Conservation (phyloP, 2,797 vertebrate species). For the Galago senegalensis region DNA sequence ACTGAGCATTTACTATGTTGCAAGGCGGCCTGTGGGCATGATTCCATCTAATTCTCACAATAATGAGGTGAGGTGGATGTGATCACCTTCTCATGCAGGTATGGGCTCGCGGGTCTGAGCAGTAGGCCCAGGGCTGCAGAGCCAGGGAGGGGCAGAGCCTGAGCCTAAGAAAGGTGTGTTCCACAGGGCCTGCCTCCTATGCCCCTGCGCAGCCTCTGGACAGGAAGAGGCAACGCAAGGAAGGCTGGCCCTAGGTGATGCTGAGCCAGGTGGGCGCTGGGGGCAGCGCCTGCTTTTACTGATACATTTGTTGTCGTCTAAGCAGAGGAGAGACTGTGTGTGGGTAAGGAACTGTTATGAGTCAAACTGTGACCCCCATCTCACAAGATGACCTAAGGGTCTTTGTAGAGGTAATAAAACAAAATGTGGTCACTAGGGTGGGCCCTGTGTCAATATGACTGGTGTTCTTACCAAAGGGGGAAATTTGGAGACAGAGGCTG, state of each 20-base stretch:
- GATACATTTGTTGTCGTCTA: neutral
- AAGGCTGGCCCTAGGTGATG: neutral
- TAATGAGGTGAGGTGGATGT: neutral
- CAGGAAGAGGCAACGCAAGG: neutral
- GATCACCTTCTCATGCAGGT: fast-evolving
- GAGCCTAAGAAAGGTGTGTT: neutral
- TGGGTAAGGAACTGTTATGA: neutral
- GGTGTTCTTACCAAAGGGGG: neutral
- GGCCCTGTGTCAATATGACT: neutral
- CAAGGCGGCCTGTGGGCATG: neutral
- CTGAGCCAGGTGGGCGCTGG: fast-evolving
- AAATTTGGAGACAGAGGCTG: neutral
- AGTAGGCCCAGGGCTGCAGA: neutral
- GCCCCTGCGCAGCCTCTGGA: neutral
- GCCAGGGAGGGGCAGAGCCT: neutral
- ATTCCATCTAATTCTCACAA: neutral
- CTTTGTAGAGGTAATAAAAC: neutral
- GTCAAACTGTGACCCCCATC: neutral
- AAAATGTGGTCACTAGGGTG: neutral
- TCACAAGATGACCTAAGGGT: neutral
- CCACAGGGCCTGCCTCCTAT: fast-evolving
- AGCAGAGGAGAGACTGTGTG: neutral
- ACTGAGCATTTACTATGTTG: neutral
- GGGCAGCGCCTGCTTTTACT: neutral
- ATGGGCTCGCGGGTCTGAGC: neutral